These are phyloP conservation scores for Boleophthalmus pectinirostris DNA, from an alignment of 2,113 vertebrate genomes.

Conservation along the genomic window DNA sequence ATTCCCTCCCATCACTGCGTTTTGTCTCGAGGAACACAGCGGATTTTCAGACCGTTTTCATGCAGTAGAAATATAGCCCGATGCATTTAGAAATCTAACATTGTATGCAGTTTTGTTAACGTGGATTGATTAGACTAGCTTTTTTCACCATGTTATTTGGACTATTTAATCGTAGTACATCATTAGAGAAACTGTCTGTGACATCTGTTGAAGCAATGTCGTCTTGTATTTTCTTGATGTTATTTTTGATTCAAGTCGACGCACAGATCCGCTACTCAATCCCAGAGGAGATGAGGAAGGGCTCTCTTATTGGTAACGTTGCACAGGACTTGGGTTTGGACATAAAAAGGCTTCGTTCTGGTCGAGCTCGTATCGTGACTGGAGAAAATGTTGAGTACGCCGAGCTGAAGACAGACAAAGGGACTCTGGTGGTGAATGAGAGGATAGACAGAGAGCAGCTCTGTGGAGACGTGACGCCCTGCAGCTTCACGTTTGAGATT, in stretches of 20 bases:
- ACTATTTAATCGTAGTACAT: background rate
- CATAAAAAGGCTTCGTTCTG: conserved; percentile 54
- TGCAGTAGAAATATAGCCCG: background rate
- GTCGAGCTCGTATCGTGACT: conserved; percentile 67
- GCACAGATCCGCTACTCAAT: too few relatives aligned
- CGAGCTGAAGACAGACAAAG: conserved; percentile 68
- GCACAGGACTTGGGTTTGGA: conserved; percentile 77
- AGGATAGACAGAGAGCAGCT: conserved; percentile 68
- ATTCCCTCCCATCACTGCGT: conserved; percentile 25
- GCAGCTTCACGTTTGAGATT: conserved; percentile 60
- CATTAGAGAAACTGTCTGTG: conserved; percentile 29
- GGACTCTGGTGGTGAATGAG: conserved; percentile 58
- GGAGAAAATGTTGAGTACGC: conserved; percentile 69
- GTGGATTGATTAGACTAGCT: background rate
- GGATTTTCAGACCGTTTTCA: background rate
- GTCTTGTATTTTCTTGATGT: conserved; percentile 6
- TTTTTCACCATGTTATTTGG: too few relatives aligned
- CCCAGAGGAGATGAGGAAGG: conserved; percentile 76
- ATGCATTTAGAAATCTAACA: background rate
- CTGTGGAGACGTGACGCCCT: conserved; percentile 45
- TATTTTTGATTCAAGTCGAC: conserved; percentile 18
- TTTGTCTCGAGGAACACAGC: conserved; percentile 3
- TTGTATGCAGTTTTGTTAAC: background rate
- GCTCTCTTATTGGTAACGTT: conserved; percentile 71
- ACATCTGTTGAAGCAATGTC: background rate